Percentiles rank a stretch among this genome's conserved stretches.
phyloP scores from a whole-genome alignment of 1,140 invertebrate genomes.

The Drosophila sturtevanti region DNA sequence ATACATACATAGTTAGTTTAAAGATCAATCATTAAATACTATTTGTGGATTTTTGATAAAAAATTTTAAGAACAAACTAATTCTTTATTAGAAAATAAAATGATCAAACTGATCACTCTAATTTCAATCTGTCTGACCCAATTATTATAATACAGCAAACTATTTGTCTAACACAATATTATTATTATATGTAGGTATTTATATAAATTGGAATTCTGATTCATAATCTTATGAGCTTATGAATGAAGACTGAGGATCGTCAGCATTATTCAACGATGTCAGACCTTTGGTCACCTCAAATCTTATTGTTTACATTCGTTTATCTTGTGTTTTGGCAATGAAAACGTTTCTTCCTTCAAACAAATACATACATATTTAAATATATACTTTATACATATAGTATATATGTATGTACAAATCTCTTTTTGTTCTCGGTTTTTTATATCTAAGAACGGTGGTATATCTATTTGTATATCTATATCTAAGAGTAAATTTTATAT shows the following conservation, averaged over 20 bases:
- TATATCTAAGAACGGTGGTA: not conserved
- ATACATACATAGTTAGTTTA: too few relatives aligned
- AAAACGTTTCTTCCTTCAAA: constrained; percentile 39
- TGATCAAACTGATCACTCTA: too few relatives aligned
- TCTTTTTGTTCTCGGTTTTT: constrained; percentile 3
- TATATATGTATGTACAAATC: constrained; percentile 21
- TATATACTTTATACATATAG: constrained; percentile 26
- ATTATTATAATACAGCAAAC: too few relatives aligned
- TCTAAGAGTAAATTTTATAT: constrained; percentile 40
- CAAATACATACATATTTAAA: constrained; percentile 10
- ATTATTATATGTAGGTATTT: not conserved
- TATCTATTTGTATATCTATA: constrained; percentile 28
- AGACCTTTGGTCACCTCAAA: constrained; percentile 55
- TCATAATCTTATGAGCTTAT: constrained; percentile 1
- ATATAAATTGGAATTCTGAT: constrained; percentile 3
- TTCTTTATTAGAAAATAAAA: too few relatives aligned
- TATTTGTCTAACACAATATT: too few relatives aligned
- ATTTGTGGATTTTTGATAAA: too few relatives aligned
- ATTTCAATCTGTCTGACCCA: too few relatives aligned
- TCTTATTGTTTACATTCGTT: constrained; percentile 65
- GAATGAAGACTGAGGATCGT: not conserved
- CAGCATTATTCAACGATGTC: constrained; percentile 30
- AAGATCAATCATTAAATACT: too few relatives aligned
- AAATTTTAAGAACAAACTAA: too few relatives aligned
- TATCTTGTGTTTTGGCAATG: constrained; percentile 65